A percentile compares a stretch with the other conserved stretches of the same genome.
These are phyloP conservation scores for Clarias laeviceps DNA, from an alignment of 2,797 vertebrate genomes.

Conservation along the genomic window DNA sequence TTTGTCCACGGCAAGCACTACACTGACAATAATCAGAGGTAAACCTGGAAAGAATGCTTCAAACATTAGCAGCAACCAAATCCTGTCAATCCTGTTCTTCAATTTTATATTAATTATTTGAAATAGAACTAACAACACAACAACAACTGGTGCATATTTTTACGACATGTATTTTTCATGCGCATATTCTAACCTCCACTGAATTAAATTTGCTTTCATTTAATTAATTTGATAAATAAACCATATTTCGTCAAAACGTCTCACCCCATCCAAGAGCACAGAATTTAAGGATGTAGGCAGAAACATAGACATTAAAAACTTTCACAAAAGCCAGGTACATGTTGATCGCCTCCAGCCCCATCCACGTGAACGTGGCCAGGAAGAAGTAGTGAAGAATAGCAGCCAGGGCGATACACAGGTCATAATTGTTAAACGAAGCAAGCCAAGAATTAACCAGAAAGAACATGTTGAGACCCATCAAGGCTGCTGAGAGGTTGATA, in stretches of 20 bases:
- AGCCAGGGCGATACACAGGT: slow-evolving; percentile 78
- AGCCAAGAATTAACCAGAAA: slow-evolving; percentile 86
- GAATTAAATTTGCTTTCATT: neutral
- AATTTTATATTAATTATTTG: neutral
- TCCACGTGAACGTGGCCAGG: slow-evolving; percentile 88
- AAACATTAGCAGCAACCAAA: slow-evolving; percentile 14
- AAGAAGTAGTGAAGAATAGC: slow-evolving; percentile 84
- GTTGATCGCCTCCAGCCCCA: slow-evolving; percentile 87
- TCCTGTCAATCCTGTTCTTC: neutral
- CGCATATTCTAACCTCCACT: neutral
- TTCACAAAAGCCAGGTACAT: slow-evolving; percentile 89
- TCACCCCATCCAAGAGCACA: slow-evolving; percentile 88
- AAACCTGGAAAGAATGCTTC: slow-evolving; percentile 64
- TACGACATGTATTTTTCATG: neutral
- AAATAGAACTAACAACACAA: neutral
- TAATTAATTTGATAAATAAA: neutral
- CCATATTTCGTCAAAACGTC: slow-evolving; percentile 47
- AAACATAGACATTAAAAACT: slow-evolving; percentile 87
- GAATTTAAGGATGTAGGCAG: slow-evolving; percentile 85
- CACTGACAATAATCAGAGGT: slow-evolving; percentile 74
- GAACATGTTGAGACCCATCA: slow-evolving; percentile 82
- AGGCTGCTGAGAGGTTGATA: slow-evolving; percentile 80
- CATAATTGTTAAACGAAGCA: slow-evolving; percentile 71
- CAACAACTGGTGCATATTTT: neutral
- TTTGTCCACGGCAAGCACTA: slow-evolving; percentile 77